Evolutionary conservation across 2,888 invertebrate species (phyloP).

Genomic region (Troides oblongomaculatus): DNA sequence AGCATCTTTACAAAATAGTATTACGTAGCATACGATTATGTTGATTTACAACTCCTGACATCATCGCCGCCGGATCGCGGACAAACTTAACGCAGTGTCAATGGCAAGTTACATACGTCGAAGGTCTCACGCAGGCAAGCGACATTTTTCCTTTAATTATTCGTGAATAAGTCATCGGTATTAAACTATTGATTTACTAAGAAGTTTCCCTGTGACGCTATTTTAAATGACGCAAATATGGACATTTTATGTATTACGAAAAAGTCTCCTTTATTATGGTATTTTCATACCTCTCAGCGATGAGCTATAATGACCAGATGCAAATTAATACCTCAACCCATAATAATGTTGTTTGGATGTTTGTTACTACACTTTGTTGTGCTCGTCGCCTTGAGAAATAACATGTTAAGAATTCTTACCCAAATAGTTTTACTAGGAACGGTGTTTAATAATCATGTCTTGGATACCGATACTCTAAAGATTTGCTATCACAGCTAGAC

Average conservation of each 20-base stretch:
- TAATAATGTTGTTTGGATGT: too few relatives aligned
- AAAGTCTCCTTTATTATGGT: too few relatives aligned
- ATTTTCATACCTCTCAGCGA: too few relatives aligned
- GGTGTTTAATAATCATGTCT: too few relatives aligned
- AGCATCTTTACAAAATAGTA: constrained; percentile 36
- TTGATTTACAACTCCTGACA: constrained; percentile 66
- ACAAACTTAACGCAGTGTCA: constrained; percentile 34
- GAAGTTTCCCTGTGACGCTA: constrained; percentile 7
- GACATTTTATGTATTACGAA: not conserved
- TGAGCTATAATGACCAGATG: too few relatives aligned
- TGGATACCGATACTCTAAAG: too few relatives aligned
- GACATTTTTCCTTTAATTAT: constrained; percentile 35
- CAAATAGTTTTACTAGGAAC: too few relatives aligned
- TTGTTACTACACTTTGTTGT: too few relatives aligned
- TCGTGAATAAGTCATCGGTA: constrained; percentile 34
- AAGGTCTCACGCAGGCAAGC: constrained; percentile 32
- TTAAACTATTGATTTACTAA: constrained; percentile 10
- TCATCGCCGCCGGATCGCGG: constrained; percentile 42
- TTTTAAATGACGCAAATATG: not conserved
- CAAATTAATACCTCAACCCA: too few relatives aligned
- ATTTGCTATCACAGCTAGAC: too few relatives aligned
- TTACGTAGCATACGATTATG: constrained; percentile 50
- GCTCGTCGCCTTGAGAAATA: too few relatives aligned
- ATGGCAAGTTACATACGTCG: constrained; percentile 34
- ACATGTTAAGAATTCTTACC: too few relatives aligned